Evolutionary conservation across 2,113 vertebrate species (phyloP).

Genomic region (Oncorhynchus masou): DNA sequence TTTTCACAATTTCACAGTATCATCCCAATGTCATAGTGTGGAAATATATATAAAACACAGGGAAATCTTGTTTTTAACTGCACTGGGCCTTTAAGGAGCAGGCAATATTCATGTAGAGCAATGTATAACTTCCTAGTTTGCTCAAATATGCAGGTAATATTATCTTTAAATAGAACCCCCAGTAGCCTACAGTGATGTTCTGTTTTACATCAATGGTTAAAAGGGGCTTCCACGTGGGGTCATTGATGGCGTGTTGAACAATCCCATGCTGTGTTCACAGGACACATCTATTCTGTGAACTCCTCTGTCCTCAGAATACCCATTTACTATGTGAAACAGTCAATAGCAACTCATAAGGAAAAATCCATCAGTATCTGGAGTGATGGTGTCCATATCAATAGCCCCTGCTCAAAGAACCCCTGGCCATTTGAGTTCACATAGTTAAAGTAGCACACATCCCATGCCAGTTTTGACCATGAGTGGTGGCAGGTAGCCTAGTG

Average conservation of each 20-base stretch:
- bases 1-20: no score
- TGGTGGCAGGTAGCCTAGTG: no score
- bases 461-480: not conserved
- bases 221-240: slow-evolving; percentile 20
- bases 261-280: slow-evolving; percentile 14
- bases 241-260: not conserved
- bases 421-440: slow-evolving; percentile 11
- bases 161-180: not conserved
- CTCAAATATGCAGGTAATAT: not conserved
- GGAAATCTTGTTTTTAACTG: no score
- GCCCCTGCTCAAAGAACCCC: slow-evolving; percentile 38
- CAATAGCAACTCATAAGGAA: slow-evolving; percentile 60
- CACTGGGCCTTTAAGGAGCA: not conserved
- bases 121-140: not conserved
- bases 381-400: slow-evolving; percentile 44
- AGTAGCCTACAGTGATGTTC: not conserved
- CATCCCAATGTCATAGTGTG: no score
- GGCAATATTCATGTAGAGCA: not conserved
- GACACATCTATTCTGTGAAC: slow-evolving; percentile 24
- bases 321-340: slow-evolving; percentile 57
- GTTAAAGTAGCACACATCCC: not conserved
- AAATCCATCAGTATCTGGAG: slow-evolving; percentile 58
- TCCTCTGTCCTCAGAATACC: slow-evolving; percentile 35
- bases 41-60: no score
- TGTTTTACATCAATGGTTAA: not conserved